Percentiles rank a stretch among this genome's conserved stretches.
These are phyloP conservation scores for Temnopleurus reevesii DNA, from an alignment of 53 echinoderm and acorn worm genomes.

Conservation along the genomic window DNA sequence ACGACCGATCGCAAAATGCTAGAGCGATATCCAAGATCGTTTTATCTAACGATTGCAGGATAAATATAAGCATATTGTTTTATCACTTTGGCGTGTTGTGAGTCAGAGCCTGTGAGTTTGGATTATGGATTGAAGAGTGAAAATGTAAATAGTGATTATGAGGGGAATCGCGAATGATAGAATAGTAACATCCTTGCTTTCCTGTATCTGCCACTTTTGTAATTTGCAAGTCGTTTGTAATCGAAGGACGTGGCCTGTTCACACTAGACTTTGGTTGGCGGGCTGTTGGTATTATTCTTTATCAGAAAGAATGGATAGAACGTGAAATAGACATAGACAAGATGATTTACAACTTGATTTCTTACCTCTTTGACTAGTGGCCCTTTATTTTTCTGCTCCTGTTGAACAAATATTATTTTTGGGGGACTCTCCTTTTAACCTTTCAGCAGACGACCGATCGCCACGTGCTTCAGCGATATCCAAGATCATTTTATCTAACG, in stretches of 20 bases:
- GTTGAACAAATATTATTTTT: not conserved
- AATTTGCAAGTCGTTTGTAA: no score
- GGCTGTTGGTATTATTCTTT: no score
- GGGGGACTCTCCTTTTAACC: not conserved
- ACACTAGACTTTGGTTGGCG: no score
- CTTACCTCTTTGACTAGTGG: no score
- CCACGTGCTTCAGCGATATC: not conserved
- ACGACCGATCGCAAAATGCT: not conserved
- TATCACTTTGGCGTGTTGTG: not conserved
- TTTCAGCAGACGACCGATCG: not conserved
- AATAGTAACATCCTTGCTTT: not conserved
- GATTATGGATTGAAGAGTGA: slow-evolving; percentile 3
- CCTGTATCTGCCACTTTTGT: no score
- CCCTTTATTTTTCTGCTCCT: no score
- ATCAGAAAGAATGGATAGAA: no score
- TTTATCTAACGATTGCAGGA: slow-evolving; percentile 12
- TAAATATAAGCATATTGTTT: not conserved
- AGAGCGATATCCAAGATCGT: not conserved
- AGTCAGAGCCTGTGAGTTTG: not conserved
- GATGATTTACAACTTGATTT: no score
- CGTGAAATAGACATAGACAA: no score
- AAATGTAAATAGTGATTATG: not conserved
- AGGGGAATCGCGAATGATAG: not conserved
- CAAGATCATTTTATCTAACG: not conserved
- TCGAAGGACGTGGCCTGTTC: no score